Evolutionary conservation across 2,888 invertebrate genomes (phyloP), one percentile per base, ranked within the genome.

Genomic region (Microchrysa polita): DNA sequence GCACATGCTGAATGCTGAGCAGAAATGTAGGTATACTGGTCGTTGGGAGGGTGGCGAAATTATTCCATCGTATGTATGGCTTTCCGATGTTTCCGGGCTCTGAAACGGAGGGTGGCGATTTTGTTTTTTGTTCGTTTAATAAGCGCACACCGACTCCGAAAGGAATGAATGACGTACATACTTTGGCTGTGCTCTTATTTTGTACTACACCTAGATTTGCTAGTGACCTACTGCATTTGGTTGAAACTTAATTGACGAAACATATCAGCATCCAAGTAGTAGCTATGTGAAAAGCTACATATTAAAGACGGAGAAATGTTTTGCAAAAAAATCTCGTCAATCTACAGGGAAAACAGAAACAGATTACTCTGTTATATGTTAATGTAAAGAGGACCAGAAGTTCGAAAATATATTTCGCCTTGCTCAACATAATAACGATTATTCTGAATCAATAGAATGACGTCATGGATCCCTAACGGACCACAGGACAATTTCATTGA

Each of bases 401-500:
- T 42, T 14, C 14, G 60, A 53, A 48, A 48, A 48, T n/a, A 69
- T 67, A 27, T 74, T 72, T 72, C 65, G 71, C 76, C 74, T 74
- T 73, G 71, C 74, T 74, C 76, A 73, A 73, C 60, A 69, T 42
- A 53, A 52, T 74, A 71, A 73, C 71, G n/a, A 74, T 73, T 74
- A 73, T 76, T 55, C 73, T 67, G 71, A 74, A 74, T 74, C 73
- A 20, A 18, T 73, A 16, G 59, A 72, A 77, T 77, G 77, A 77
- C 77, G 77, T 77, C 77, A 77, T 73, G 42, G 20, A 34, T 20
- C 18, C 57, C 48, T 23, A 73, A 60, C 76, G 77, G 76, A 77
- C 75, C 74, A 73, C n/a, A 23, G 27, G 48, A 48, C 12, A 76
- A 71, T 23, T 77, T 73, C 77, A 77, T 77, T 77, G 77, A 77